A percentile compares a stretch with the other conserved stretches of the same genome.
Evolutionary conservation across 2,888 invertebrate genomes (phyloP).

Genomic region (Amphipoea lucens): DNA sequence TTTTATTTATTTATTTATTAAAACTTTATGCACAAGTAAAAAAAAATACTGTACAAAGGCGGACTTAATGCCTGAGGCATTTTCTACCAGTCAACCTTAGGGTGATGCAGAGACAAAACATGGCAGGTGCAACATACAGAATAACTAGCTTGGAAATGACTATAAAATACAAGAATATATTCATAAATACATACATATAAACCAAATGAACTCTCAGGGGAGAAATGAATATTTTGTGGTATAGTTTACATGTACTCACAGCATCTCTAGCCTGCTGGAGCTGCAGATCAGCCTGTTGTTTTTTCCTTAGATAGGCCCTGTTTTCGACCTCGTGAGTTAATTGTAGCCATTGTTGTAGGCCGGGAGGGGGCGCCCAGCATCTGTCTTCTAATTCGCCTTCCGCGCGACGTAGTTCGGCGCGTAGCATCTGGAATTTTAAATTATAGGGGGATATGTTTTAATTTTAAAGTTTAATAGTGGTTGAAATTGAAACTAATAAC

Average conservation of each 20-base stretch:
- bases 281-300: constrained; percentile 95
- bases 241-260: constrained; percentile 87
- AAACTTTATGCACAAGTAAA: too few relatives aligned
- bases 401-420: constrained; percentile 95
- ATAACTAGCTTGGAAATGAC: too few relatives aligned
- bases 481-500: not conserved
- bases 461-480: not conserved
- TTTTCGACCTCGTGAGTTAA: constrained; percentile 99
- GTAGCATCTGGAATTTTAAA: constrained; percentile 91
- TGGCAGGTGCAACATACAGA: too few relatives aligned
- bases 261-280: constrained; percentile 96
- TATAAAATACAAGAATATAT: too few relatives aligned
- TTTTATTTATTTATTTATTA: too few relatives aligned
- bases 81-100: too few relatives aligned
- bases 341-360: constrained; percentile 98
- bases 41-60: too few relatives aligned
- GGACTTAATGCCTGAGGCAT: too few relatives aligned
- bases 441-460: not conserved
- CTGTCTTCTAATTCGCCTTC: constrained; percentile 97
- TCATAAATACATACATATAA: too few relatives aligned
- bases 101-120: too few relatives aligned
- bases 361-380: constrained; percentile 96
- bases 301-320: constrained; percentile 95
- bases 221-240: not conserved
- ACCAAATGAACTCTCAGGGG: too few relatives aligned